Conservation (phyloP, 2,888 invertebrate genomes). For the Dorcus hopei region DNA sequence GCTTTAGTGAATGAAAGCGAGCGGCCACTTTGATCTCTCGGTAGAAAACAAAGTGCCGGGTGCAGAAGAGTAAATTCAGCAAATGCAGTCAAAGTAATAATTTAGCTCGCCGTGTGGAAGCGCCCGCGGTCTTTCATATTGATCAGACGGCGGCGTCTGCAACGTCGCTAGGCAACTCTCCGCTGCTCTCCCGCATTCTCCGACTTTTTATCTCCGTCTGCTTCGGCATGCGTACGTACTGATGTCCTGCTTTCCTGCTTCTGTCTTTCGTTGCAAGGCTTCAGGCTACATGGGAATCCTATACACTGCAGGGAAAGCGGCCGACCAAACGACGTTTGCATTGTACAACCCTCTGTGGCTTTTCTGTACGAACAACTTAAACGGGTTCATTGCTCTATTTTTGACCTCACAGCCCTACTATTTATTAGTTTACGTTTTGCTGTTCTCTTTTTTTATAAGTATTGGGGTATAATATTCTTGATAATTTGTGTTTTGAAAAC, state of each 20-base stretch:
- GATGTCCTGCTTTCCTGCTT: constrained; percentile 1
- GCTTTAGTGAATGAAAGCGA: constrained; percentile 12
- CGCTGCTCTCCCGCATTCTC: constrained; percentile 20
- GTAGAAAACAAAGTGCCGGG: neutral
- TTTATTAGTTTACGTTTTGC: too few relatives aligned
- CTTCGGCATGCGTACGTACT: neutral
- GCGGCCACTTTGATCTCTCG: constrained; percentile 11
- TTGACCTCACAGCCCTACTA: constrained; percentile 18
- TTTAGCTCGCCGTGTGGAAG: constrained; percentile 24
- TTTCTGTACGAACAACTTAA: constrained; percentile 4
- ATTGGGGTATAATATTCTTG: neutral
- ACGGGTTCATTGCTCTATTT: constrained; percentile 26
- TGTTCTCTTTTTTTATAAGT: neutral
- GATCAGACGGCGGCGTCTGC: constrained; percentile 45
- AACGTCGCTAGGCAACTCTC: constrained; percentile 41
- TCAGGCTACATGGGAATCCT: constrained; percentile 20
- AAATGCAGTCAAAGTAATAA: constrained; percentile 29
- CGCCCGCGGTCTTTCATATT: constrained; percentile 35
- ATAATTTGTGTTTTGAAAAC: too few relatives aligned
- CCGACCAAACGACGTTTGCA: constrained; percentile 13
- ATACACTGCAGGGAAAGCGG: constrained; percentile 18
- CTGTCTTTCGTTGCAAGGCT: constrained; percentile 1
- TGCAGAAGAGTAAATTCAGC: constrained; percentile 4
- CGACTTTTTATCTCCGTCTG: constrained; percentile 12
- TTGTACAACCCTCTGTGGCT: constrained; percentile 11